Conservation (phyloP, 1,140 invertebrate species). For the Drosophila kikkawai region DNA sequence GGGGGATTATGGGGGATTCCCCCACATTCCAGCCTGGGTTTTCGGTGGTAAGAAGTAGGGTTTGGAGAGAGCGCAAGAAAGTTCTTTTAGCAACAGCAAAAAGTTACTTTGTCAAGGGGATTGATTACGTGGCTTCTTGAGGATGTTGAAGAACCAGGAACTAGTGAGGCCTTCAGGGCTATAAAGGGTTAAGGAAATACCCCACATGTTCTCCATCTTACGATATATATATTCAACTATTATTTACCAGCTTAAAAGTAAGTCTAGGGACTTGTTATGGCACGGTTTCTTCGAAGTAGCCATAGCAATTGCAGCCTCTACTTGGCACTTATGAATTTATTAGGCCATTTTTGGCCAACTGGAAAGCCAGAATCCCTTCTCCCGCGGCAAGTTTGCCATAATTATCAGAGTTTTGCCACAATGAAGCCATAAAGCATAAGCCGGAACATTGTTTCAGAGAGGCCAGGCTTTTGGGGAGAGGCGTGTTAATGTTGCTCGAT, state of each 20-base stretch:
- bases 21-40: neutral
- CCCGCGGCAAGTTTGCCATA: conserved; percentile 34
- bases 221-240: neutral
- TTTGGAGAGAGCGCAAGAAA: neutral
- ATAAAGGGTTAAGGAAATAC: neutral
- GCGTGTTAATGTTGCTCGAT: conserved; percentile 17
- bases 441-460: neutral
- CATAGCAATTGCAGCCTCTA: neutral
- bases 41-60: too few species aligned
- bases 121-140: conserved; percentile 1
- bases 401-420: conserved; percentile 67
- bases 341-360: conserved; percentile 1
- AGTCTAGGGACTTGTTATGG: neutral
- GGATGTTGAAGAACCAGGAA: neutral
- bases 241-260: neutral
- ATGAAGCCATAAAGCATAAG: conserved; percentile 38
- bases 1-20: neutral
- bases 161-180: neutral
- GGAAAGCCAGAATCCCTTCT: neutral
- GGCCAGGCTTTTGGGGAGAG: neutral
- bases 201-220: too few species aligned
- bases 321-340: conserved; percentile 18
- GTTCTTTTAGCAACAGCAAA: neutral
- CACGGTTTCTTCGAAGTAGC: neutral
- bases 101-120: conserved; percentile 1